Percentiles rank a stretch among this genome's conserved stretches.
Conservation (phyloP, 2,113 vertebrate species). For the Gopherus evgoodei region DNA sequence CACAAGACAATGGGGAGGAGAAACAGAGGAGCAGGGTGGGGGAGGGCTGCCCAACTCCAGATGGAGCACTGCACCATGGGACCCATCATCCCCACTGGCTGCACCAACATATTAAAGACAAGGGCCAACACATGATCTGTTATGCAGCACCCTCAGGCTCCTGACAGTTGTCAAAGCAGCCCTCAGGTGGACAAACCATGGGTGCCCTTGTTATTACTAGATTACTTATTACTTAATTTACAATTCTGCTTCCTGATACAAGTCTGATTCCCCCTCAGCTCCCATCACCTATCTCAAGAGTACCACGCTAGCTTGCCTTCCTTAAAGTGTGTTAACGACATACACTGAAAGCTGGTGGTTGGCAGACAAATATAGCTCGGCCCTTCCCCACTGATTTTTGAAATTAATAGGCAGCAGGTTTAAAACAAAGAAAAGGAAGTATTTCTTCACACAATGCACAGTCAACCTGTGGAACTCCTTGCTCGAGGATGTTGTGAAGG, state of each 20-base stretch:
- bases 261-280: fast-evolving
- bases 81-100: not conserved
- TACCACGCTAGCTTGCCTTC: not conserved
- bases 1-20: fast-evolving
- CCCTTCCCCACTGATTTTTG: not conserved
- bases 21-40: not conserved
- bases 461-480: too few relatives aligned
- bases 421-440: too few relatives aligned
- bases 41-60: not conserved
- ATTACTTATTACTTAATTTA: not conserved
- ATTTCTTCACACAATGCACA: too few relatives aligned
- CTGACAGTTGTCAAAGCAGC: fast-evolving
- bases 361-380: not conserved
- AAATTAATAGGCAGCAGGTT: too few relatives aligned
- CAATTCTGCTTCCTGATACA: fast-evolving
- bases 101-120: fast-evolving
- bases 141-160: fast-evolving
- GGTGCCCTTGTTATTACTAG: not conserved
- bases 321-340: fast-evolving
- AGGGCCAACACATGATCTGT: not conserved
- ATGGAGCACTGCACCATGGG: fast-evolving
- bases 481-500: too few relatives aligned
- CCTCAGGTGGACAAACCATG: not conserved
- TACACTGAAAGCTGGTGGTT: not conserved
- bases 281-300: not conserved